Base-by-base conservation (phyloP, 2,888 invertebrate genomes). In the Aleiodes testaceus region DNA sequence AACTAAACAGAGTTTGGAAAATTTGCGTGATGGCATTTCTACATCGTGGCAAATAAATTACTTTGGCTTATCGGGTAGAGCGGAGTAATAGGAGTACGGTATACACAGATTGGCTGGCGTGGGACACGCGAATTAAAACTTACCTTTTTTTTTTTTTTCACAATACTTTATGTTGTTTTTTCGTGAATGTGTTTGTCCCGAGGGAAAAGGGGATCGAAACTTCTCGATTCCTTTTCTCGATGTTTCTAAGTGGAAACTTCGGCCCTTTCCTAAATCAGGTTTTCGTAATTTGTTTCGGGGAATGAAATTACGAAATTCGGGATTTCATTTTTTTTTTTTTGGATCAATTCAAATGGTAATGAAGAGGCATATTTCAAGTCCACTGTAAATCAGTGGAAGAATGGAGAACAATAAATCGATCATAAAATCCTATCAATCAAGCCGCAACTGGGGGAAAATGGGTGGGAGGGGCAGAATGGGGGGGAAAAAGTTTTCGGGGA, bases 101-200 rank as follows among this genome's bases (percentile, higher is more conserved):
- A 82, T 85, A 86, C 85, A 85, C 84, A 84, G 86, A 86, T 87
- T 86, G 85, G 85, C 85, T 82, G 82, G 82, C 81, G 80, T 79
- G 80, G 84, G 80, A 83, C 87, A 86, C 86, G 87, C 86, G 85
- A 86, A 87, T 86, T 85, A 87, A 86, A 86, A 85, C 83, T 87
- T 85, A 84, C 80, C 44, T 50, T 47, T 67, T 66, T 22, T 22
- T 22, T 26, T 26, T 26, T 2, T 2, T 26, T 26, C 26, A n/a
- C n/a, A n/a, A n/a, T n/a, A n/a, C n/a, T n/a, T 26, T 26, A 26
- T 26, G 3, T 5, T 26, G 3, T 5, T 26, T 26, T 26, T 26
- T 5, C 26, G 5, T 26, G 26, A 5, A 26, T 26, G 73, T 72
- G 69, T 70, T 50, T 63, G 65, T 36, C 52, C 12, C 12, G 53